Conservation (phyloP, 2,888 invertebrate genomes). For the Cordilura impudica region DNA sequence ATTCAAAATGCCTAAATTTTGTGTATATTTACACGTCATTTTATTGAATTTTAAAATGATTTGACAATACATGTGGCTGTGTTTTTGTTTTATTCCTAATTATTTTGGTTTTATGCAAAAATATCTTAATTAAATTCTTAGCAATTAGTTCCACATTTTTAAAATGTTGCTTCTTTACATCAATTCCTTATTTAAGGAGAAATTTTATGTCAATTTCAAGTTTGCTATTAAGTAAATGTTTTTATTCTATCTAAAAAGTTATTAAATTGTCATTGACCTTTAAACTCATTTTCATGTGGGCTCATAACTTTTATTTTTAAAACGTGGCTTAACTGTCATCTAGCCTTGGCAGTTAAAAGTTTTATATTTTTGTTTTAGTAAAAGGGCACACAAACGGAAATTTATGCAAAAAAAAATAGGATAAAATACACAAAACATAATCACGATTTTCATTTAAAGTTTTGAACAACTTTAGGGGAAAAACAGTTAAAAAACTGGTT, state of each 20-base stretch:
- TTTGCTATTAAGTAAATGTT: neutral
- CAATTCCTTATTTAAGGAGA: neutral
- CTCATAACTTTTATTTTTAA: constrained; percentile 31
- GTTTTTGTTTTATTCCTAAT: too few species aligned
- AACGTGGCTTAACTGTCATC: constrained; percentile 57
- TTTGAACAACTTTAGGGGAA: neutral
- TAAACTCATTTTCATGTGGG: constrained; percentile 49
- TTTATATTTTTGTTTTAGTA: constrained; percentile 18
- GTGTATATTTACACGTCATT: too few species aligned
- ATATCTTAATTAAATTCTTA: too few species aligned
- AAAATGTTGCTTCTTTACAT: too few species aligned
- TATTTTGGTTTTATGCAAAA: too few species aligned
- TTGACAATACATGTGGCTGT: too few species aligned
- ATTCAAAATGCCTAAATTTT: too few species aligned
- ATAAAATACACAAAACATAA: constrained; percentile 22
- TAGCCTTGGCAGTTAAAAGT: constrained; percentile 57
- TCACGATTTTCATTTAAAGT: constrained; percentile 53
- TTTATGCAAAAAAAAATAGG: neutral
- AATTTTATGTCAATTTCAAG: neutral
- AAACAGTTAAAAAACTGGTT: neutral
- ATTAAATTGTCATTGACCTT: constrained; percentile 57
- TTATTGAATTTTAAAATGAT: too few species aligned
- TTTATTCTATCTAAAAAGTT: neutral
- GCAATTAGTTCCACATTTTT: too few species aligned
- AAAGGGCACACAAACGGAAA: constrained; percentile 31